A percentile compares a stretch with the other conserved stretches of the same genome.
These are phyloP conservation scores for Bimastos eiseni DNA, from an alignment of 2,888 invertebrate species.

Conservation along the genomic window DNA sequence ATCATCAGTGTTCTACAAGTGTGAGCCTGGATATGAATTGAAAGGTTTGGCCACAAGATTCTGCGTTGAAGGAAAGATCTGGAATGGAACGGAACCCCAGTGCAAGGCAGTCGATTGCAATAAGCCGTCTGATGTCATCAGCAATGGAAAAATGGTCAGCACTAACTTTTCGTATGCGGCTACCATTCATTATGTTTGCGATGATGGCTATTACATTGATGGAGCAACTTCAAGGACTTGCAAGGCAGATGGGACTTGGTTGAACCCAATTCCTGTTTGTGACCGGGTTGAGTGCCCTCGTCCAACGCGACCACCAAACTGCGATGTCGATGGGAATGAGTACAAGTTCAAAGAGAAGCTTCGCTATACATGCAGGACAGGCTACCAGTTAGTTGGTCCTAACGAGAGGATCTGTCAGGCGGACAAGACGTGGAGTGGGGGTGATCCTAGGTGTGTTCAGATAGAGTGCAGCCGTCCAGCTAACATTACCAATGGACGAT, in stretches of 20 bases:
- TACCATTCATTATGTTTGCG: slow-evolving; percentile 48
- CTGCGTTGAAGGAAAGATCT: slow-evolving; percentile 34
- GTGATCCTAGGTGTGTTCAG: slow-evolving; percentile 34
- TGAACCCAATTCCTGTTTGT: slow-evolving; percentile 51
- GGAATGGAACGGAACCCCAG: slow-evolving; percentile 38
- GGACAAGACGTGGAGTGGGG: slow-evolving; percentile 38
- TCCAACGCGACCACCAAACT: slow-evolving; percentile 33
- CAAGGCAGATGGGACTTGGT: slow-evolving; percentile 54
- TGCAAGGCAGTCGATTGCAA: slow-evolving; percentile 56
- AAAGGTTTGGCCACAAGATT: slow-evolving; percentile 23
- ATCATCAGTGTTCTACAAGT: slow-evolving; percentile 36
- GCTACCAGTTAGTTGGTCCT: slow-evolving; percentile 29
- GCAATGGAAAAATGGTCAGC: slow-evolving; percentile 36
- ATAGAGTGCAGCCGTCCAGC: slow-evolving; percentile 17
- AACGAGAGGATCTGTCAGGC: slow-evolving; percentile 35
- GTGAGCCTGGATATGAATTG: slow-evolving; percentile 48
- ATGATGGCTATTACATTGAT: slow-evolving; percentile 50
- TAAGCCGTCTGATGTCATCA: slow-evolving; percentile 47
- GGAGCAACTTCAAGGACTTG: slow-evolving; percentile 48
- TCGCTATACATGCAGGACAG: slow-evolving; percentile 33
- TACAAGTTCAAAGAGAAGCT: slow-evolving; percentile 35
- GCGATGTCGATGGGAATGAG: slow-evolving; percentile 33
- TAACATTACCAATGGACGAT: slow-evolving; percentile 45
- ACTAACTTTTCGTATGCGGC: slow-evolving; percentile 33
- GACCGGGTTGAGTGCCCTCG: slow-evolving; percentile 47